Evolutionary conservation across 1,140 invertebrate species (phyloP).

Genomic region (Temnothorax nylanderi): DNA sequence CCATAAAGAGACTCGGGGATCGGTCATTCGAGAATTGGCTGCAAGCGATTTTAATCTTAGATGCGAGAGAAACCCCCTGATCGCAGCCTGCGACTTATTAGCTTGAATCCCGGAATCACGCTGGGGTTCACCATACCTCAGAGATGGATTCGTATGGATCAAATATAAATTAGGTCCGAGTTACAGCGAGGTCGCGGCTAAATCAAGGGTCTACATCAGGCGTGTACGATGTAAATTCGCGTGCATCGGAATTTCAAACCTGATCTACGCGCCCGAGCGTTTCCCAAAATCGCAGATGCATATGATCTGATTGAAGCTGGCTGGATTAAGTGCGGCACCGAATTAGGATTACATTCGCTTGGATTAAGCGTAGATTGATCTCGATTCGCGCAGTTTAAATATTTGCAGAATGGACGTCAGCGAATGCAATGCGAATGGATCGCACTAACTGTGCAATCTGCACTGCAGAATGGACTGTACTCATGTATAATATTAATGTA

Average conservation of each 20-base stretch:
- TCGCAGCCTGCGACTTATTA: constrained; percentile 41
- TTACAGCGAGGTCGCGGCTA: constrained; percentile 15
- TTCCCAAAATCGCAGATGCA: constrained; percentile 43
- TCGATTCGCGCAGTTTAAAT: not conserved
- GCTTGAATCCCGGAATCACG: constrained; percentile 5
- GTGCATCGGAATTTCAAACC: constrained; percentile 37
- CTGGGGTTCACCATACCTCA: constrained; percentile 28
- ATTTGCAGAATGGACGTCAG: not conserved
- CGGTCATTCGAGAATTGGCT: not conserved
- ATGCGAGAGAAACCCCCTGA: not conserved
- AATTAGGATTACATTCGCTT: constrained; percentile 29
- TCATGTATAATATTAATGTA: not conserved
- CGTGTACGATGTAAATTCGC: constrained; percentile 36
- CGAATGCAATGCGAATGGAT: not conserved
- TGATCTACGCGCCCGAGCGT: constrained; percentile 37
- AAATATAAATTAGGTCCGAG: constrained; percentile 56
- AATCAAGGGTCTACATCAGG: not conserved
- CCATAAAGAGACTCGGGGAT: not conserved
- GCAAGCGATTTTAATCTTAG: constrained; percentile 23
- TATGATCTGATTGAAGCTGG: constrained; percentile 8
- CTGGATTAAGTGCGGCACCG: constrained; percentile 37
- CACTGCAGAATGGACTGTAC: too few relatives aligned
- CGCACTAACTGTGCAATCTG: not conserved
- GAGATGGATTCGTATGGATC: constrained; percentile 34
- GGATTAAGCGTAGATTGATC: constrained; percentile 36